Evolutionary conservation across 1,140 invertebrate species (phyloP), one percentile per base, ranked within the genome.

Genomic region (Papilio xuthus): DNA sequence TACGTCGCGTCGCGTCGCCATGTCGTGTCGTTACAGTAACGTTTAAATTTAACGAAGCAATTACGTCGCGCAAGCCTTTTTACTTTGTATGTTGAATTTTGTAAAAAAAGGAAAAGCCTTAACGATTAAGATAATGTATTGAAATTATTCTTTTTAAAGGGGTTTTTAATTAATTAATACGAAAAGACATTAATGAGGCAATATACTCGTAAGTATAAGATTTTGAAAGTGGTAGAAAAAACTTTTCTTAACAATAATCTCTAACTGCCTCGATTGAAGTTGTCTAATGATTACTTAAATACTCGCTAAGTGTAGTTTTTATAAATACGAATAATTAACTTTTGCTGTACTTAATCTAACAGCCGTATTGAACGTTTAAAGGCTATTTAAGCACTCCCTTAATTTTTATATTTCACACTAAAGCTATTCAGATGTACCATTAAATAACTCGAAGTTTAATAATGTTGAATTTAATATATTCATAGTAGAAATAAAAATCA

Each of bases 31-130:
- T 63, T 63, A 63, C 23, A 26, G 56, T 60, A 26, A 23, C 56
- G 56, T 60, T 60, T 60, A 60, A 60, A 60, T 60, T 60, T 60
- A 60, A 60, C 23, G 56, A 60, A 60, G 20, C 56, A 60, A 60
- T 60, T 60, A 60, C 23, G 20, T 0, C 56, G 20, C 23, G 56
- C 23, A 60, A 60, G 56, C 56, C 56, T 60, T 60, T 53, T 60
- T 60, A 26, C 23, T 60, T 26, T 60, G 23, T 60, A 60, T 60
- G 20, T 20, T 56, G 23, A 23, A 60, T 60, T 60, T 23, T 23
- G 10, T 60, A 23, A 26, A 60, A 60, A 60, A 23, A 12, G 53
- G 3, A 4, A 60, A 60, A 60, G 0, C 20, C 9, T 0, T 26
- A 60, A 60, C 20, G 23, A 60, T 60, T 60, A 26, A 20, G 10